These are phyloP conservation scores for Zootermopsis nevadensis DNA, from an alignment of 2,888 invertebrate species.

Conservation along the genomic window DNA sequence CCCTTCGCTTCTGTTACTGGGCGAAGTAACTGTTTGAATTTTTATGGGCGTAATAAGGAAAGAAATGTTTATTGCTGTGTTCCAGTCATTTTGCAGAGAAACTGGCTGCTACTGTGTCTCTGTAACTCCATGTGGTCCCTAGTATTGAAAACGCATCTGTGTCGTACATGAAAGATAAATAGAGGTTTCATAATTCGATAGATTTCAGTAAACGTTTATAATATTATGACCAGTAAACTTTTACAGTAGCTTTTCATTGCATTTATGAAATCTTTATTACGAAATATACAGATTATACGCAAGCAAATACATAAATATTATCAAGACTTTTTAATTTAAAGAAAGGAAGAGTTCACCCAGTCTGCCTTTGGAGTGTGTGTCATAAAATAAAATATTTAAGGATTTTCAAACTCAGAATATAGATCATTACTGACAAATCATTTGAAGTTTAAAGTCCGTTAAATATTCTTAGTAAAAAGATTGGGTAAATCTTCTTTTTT, in stretches of 20 bases:
- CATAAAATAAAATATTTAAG: neutral
- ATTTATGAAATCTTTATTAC: conserved; percentile 13
- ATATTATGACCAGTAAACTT: neutral
- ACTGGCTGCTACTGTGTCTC: neutral
- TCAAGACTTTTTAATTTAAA: neutral
- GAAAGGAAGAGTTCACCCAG: neutral
- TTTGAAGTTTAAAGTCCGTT: neutral
- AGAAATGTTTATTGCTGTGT: neutral
- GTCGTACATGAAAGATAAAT: neutral
- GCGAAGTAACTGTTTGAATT: neutral
- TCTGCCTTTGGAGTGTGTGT: neutral
- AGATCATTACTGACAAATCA: neutral
- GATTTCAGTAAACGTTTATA: conserved; percentile 1
- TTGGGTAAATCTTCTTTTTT: neutral
- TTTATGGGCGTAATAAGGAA: neutral
- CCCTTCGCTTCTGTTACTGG: neutral
- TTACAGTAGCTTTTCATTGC: conserved; percentile 7
- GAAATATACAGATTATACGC: neutral
- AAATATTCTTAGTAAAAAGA: neutral
- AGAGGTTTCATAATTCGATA: neutral
- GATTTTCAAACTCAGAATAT: too few relatives aligned
- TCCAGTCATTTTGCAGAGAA: neutral
- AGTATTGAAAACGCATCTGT: neutral
- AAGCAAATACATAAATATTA: conserved; percentile 19
- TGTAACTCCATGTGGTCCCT: neutral